These are phyloP conservation scores for Rhorus exstirpatorius DNA, from an alignment of 2,888 invertebrate species.

Conservation along the genomic window DNA sequence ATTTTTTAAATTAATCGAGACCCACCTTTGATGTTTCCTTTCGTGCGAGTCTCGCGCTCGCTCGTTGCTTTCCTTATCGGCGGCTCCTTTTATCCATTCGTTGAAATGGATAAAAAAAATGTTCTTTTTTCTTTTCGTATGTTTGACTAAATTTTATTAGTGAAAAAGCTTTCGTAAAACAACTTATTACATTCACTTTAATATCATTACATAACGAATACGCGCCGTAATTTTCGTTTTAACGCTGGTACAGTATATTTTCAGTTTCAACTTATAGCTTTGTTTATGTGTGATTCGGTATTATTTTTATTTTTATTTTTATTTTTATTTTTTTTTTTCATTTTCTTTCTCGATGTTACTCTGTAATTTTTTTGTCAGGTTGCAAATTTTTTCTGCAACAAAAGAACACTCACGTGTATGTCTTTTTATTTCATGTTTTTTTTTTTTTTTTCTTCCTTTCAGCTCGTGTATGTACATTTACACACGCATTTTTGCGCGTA, in stretches of 20 bases:
- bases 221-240: conserved; percentile 68
- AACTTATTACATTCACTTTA: conserved; percentile 82
- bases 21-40: neutral
- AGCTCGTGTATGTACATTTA: conserved; percentile 69
- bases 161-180: conserved; percentile 83
- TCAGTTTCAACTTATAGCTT: conserved; percentile 59
- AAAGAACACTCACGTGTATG: conserved; percentile 1
- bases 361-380: conserved; percentile 4
- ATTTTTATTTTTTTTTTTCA: conserved; percentile 37
- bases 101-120: neutral
- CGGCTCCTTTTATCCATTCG: neutral
- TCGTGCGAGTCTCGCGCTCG: too few species aligned
- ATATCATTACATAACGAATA: conserved; percentile 74
- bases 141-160: conserved; percentile 83
- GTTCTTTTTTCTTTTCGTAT: conserved; percentile 52
- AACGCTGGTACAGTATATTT: conserved; percentile 63
- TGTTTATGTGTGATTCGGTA: conserved; percentile 49
- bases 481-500: conserved; percentile 60
- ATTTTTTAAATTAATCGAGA: too few species aligned
- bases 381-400: conserved; percentile 46
- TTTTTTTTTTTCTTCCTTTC: conserved; percentile 45
- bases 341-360: conserved; percentile 11
- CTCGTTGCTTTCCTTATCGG: neutral
- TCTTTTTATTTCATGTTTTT: neutral
- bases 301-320: conserved; percentile 23